These are phyloP conservation scores for Ariolimax columbianus DNA, from an alignment of 2,888 invertebrate genomes.

Conservation along the genomic window DNA sequence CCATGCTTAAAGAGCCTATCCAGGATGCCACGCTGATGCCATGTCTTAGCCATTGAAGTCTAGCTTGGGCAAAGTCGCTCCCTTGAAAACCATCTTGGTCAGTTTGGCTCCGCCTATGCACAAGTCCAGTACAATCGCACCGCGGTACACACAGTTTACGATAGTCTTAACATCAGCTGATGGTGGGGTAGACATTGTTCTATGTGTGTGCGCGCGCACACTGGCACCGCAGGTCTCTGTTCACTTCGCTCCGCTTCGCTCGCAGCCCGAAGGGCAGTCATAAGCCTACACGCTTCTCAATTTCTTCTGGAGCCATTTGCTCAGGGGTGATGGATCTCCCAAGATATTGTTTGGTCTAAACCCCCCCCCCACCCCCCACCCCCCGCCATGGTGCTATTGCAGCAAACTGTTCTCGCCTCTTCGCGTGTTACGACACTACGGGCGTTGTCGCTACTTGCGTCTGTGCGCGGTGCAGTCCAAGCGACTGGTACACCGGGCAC, in stretches of 20 bases:
- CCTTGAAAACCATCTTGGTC: not conserved
- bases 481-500: no score
- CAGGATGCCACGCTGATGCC: not conserved
- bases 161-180: not conserved
- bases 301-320: not conserved
- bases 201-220: not conserved
- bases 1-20: not conserved
- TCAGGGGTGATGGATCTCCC: not conserved
- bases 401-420: not conserved
- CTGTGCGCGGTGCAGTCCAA: no score
- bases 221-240: not conserved
- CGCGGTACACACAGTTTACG: not conserved
- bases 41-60: not conserved
- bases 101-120: not conserved
- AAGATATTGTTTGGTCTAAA: not conserved
- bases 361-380: no score
- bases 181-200: not conserved
- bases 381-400: not conserved
- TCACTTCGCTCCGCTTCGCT: no score
- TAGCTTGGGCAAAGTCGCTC: not conserved
- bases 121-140: not conserved
- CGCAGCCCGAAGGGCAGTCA: no score
- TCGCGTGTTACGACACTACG: no score
- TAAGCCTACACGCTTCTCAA: not conserved
- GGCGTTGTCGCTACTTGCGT: no score